phyloP scores from a whole-genome alignment of 2,888 invertebrate species.

The Perizoma flavofasciatum region DNA sequence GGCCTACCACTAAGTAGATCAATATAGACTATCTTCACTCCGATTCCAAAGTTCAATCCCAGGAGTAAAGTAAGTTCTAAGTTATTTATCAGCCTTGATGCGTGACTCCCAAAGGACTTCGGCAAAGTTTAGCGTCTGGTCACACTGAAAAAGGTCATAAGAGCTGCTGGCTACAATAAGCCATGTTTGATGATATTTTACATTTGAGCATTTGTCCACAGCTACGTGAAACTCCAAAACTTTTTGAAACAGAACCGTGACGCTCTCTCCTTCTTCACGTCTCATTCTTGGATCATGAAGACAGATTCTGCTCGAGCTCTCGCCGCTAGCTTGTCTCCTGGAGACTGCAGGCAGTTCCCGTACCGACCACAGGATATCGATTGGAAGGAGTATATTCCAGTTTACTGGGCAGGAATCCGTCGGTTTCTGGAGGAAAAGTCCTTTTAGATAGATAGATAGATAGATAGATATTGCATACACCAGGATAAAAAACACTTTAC shows the following conservation, averaged over 20 bases:
- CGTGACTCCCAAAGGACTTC: no score
- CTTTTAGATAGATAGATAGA: neutral
- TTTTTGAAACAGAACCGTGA: conserved; percentile 59
- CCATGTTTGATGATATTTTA: no score
- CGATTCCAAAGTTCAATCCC: no score
- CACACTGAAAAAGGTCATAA: no score
- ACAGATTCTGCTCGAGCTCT: conserved; percentile 87
- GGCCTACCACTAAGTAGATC: no score
- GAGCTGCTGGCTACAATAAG: no score
- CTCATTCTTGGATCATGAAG: conserved; percentile 91
- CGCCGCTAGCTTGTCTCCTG: conserved; percentile 80
- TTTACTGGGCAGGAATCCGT: conserved; percentile 87
- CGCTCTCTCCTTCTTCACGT: conserved; percentile 91
- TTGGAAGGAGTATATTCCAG: conserved; percentile 92
- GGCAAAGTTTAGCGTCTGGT: no score
- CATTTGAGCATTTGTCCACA: conserved; percentile 3
- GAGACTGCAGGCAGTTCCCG: conserved; percentile 88
- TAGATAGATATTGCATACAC: no score
- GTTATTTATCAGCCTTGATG: no score
- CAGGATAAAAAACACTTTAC: no score
- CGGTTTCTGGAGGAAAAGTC: conserved; percentile 18
- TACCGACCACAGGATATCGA: conserved; percentile 91
- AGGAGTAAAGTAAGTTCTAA: no score
- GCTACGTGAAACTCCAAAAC: conserved; percentile 21
- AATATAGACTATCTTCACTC: no score